Evolutionary conservation across 1,140 invertebrate species (phyloP).

Genomic region (Rhizoglyphus robini): DNA sequence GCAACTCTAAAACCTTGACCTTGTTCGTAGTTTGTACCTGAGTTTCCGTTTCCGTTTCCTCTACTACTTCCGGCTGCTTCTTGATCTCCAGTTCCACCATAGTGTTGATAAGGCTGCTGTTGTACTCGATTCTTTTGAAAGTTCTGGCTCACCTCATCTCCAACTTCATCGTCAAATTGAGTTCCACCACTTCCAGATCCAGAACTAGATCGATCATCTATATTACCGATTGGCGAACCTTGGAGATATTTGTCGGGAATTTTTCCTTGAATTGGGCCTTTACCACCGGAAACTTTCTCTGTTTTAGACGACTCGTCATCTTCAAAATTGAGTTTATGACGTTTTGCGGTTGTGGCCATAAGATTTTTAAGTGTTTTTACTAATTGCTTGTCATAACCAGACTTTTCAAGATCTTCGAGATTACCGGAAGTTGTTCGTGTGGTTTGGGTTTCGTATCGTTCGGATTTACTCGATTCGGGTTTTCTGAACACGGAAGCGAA

Average conservation of each 20-base stretch:
- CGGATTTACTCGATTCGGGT: neutral
- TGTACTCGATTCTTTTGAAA: neutral
- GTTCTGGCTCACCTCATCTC: neutral
- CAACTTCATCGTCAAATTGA: neutral
- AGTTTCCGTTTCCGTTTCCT: neutral
- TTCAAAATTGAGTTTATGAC: conserved; percentile 12
- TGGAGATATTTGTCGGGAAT: conserved; percentile 11
- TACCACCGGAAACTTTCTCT: neutral
- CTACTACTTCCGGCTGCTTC: neutral
- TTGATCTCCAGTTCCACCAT: neutral
- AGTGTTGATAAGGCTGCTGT: neutral
- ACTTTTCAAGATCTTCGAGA: conserved; percentile 2
- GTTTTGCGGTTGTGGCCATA: conserved; percentile 8
- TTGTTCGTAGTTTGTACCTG: neutral
- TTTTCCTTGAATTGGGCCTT: neutral
- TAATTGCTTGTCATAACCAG: conserved; percentile 18
- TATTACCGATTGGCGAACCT: neutral
- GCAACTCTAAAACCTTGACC: neutral
- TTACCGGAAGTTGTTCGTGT: neutral
- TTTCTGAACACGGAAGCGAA: neutral
- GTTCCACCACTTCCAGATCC: neutral
- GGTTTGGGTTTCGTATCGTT: neutral
- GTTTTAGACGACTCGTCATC: neutral
- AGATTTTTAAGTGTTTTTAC: conserved; percentile 15
- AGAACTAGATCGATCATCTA: neutral